Evolutionary conservation across 2,888 invertebrate species (phyloP).

Genomic region (Craniophora ligustri): DNA sequence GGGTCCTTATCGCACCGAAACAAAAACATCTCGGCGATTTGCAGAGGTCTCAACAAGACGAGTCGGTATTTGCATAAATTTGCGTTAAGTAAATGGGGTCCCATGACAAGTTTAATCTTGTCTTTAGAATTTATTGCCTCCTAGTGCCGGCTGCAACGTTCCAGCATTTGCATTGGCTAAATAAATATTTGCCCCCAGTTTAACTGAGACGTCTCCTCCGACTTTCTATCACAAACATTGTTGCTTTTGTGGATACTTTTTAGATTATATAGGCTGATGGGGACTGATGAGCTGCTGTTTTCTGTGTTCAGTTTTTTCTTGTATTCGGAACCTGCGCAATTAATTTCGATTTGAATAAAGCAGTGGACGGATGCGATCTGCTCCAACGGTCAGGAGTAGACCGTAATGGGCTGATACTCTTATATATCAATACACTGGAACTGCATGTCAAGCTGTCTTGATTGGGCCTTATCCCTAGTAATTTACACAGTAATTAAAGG

Average conservation of each 20-base stretch:
- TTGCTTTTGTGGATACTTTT: constrained; percentile 31
- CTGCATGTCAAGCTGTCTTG: too few species aligned
- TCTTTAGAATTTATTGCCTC: constrained; percentile 85
- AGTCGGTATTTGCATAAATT: constrained; percentile 86
- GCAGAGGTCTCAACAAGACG: constrained; percentile 73
- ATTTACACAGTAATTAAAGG: too few species aligned
- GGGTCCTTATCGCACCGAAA: constrained; percentile 63
- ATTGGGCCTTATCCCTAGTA: too few species aligned
- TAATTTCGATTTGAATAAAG: too few species aligned
- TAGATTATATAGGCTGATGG: constrained; percentile 14
- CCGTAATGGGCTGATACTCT: too few species aligned
- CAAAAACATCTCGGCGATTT: constrained; percentile 77
- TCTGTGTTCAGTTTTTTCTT: too few species aligned
- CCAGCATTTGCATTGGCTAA: constrained; percentile 77
- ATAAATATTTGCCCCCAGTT: constrained; percentile 80
- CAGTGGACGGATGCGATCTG: too few species aligned
- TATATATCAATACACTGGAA: too few species aligned
- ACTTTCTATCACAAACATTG: constrained; percentile 56
- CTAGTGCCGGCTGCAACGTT: constrained; percentile 73
- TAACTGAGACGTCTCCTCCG: constrained; percentile 59
- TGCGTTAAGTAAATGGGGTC: constrained; percentile 88
- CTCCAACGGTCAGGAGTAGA: too few species aligned
- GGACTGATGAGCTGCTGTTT: too few species aligned
- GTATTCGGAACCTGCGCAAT: too few species aligned
- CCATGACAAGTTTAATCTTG: constrained; percentile 88